Base-by-base conservation (phyloP, 2,888 invertebrate genomes). In the Callosobruchus maculatus region DNA sequence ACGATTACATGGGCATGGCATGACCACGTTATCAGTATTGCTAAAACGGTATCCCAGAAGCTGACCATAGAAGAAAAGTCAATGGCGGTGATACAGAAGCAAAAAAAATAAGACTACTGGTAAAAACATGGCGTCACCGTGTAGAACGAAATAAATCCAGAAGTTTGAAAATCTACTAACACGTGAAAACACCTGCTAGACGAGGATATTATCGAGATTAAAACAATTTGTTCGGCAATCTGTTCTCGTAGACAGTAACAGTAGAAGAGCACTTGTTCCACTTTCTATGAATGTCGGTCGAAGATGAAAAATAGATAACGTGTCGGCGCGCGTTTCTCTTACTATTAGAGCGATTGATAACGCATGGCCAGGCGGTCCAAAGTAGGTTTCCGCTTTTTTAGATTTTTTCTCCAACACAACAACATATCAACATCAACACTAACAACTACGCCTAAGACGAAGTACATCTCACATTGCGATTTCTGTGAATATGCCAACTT, bases 261-360 rank as follows among this genome's bases (percentile, higher is more conserved):
- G 49, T 49, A 49, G 49, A 49, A 49, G 49, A 49, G 77, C 79
- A 82, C 81, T 80, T 83, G 83, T 68, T 68, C 68, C 68, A 68
- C 68, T 68, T 68, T 68, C 68, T 68, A 68, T 68, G 22, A 68
- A 68, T 68, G 68, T 68, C 68, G 68, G 68, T 68, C 68, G 68
- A 68, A 68, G 68, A 81, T 81, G 81, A 81, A 80, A 81, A 82
- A 81, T 82, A 81, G 83, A 80, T 82, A 82, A 79, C 72, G 49
- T 13, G 49, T 49, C 13, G 49, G 18, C 49, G 7, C 49, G 77
- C 79, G 78, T 79, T 79, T 80, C 77, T 78, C 79, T 76, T 78
- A 75, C 75, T 78, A 77, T 78, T 77, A 74, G 78, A 77, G 77
- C 76, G 77, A 75, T 74, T 77, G 77, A 77, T 80, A 78, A 75